Base-by-base conservation (phyloP, 2,888 invertebrate genomes). In the Pristionchus arcanus region DNA sequence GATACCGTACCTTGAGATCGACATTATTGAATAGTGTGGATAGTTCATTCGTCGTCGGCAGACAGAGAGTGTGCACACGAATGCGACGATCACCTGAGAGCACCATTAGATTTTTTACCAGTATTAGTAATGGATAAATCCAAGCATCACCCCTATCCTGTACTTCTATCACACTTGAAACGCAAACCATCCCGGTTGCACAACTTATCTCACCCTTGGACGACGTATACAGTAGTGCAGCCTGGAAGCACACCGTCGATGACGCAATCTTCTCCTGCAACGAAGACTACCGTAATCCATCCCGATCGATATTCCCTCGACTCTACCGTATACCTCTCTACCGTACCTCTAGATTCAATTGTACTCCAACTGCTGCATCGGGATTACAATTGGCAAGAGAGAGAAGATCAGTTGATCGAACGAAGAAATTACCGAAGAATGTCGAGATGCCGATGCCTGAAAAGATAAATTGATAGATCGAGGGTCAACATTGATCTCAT, bases 371-470 rank as follows among this genome's bases (percentile, higher is more conserved):
- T 31, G 98, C 98, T 11, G 98, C 97, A 96, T 99, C 99, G 0
- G 99, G 99, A 95, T 98, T 99, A 90, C 98, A 97, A 96, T 99
- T 99, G 68, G 99, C 98, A 93, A 99, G 96, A 21, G 98, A 98
- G 90, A 99, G 96, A 90, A 99, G 96, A 96, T 99, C 99, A 7
- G 98, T 98, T 0, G 99, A 98, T 7, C 99, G 97, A 87, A 99
- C 99, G 96, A 99, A 99, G 97, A 98, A 98, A 96, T 99, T 99
- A 71, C 99, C 99, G 96, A 99, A 98, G 97, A 99, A 99, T 95
- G 98, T 98, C 96, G 99, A 98, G 94, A 99, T 98, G 49, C 97
- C 97, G 90, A 99, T 96, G 28, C 99, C 98, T 95, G 97, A 90
- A 89, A 25, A 13, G 34, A 37, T 4, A 84, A 11, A 55, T 53